These are phyloP conservation scores for Rosalia funebris DNA, from an alignment of 2,888 invertebrate species.

Conservation along the genomic window DNA sequence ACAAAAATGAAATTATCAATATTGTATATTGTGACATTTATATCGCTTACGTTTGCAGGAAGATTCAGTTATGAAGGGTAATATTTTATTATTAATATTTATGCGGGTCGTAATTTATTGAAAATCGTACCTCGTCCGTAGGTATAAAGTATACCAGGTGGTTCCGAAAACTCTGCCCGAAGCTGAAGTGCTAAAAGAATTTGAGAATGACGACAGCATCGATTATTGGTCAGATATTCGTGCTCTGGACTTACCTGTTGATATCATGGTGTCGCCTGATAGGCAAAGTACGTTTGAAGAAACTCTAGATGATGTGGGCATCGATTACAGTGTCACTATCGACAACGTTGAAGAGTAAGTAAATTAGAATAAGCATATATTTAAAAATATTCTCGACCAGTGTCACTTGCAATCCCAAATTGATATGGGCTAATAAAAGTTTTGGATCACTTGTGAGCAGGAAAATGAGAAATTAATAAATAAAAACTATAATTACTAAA, in stretches of 20 bases:
- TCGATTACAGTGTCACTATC: slow-evolving; percentile 51
- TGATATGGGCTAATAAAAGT: no score
- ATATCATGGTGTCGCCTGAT: slow-evolving; percentile 45
- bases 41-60: neutral
- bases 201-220: slow-evolving; percentile 41
- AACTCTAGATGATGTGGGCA: slow-evolving; percentile 45
- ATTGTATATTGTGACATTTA: neutral
- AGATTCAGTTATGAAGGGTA: slow-evolving; percentile 18
- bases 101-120: neutral
- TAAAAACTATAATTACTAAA: no score
- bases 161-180: slow-evolving; percentile 55
- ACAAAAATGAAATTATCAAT: neutral
- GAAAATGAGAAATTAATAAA: no score
- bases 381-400: no score
- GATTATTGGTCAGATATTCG: slow-evolving; percentile 48
- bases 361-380: no score
- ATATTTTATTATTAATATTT: neutral
- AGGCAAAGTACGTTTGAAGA: slow-evolving; percentile 38
- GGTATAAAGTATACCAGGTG: slow-evolving; percentile 62
- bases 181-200: slow-evolving; percentile 50
- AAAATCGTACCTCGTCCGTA: slow-evolving; percentile 46
- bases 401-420: no score
- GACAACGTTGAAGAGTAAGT: slow-evolving; percentile 51
- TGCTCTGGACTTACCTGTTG: slow-evolving; percentile 26
- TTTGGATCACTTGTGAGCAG: no score